Conservation (phyloP, 2,888 invertebrate genomes). For the Lasioglossum zephyrum region DNA sequence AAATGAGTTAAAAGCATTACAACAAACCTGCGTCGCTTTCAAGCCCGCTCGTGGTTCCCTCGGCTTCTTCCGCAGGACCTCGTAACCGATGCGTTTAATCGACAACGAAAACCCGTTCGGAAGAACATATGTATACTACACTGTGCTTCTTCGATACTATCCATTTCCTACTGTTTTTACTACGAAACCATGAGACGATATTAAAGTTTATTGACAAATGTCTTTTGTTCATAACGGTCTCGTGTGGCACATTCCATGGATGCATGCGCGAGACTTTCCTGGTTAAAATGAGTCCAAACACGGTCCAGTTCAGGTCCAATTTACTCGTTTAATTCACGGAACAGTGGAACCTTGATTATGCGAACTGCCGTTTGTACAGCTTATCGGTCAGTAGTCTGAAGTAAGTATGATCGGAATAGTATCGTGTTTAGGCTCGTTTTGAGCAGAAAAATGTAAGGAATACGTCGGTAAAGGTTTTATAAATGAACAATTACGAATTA, state of each 20-base stretch:
- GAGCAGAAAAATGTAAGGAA: background rate
- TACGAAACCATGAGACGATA: too few species aligned
- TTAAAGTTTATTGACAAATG: too few species aligned
- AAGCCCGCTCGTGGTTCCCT: background rate
- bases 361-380: background rate
- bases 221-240: too few species aligned
- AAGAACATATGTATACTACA: background rate
- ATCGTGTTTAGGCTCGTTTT: background rate
- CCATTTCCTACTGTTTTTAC: background rate
- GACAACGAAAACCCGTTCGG: background rate
- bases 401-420: background rate
- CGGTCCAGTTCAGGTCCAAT: background rate
- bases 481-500: background rate
- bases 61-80: background rate
- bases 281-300: background rate
- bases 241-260: background rate
- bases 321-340: background rate
- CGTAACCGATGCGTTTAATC: background rate
- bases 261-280: background rate
- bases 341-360: background rate
- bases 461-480: background rate
- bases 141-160: background rate
- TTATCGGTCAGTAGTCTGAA: background rate
- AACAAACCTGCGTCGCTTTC: background rate
- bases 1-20: constrained; percentile 24